These are phyloP conservation scores for Drosophila kikkawai DNA, from an alignment of 1,140 invertebrate species.

Conservation along the genomic window DNA sequence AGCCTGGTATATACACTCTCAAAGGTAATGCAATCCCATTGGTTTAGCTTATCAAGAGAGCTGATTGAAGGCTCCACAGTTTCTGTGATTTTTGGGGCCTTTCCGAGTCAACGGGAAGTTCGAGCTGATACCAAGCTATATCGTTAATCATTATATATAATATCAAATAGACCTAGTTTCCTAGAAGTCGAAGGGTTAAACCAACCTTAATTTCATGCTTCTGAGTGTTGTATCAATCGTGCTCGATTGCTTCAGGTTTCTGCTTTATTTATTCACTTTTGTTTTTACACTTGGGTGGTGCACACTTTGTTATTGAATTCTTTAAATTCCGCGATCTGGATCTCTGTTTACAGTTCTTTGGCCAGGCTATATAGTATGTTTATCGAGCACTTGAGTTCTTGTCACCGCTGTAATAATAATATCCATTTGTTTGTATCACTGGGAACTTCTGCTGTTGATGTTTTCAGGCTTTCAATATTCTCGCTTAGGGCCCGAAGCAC, in stretches of 20 bases:
- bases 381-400: conserved; percentile 66
- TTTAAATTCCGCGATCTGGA: conserved; percentile 50
- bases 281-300: conserved; percentile 20
- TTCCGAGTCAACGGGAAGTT: conserved; percentile 17
- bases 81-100: conserved; percentile 30
- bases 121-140: conserved; percentile 10
- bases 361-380: conserved; percentile 45
- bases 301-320: conserved; percentile 53
- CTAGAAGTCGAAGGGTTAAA: not conserved
- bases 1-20: conserved; percentile 1
- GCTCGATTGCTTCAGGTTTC: conserved; percentile 26
- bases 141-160: conserved; percentile 13
- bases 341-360: conserved; percentile 63
- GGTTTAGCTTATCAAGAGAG: conserved; percentile 53
- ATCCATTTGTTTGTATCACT: conserved; percentile 49
- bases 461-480: not conserved
- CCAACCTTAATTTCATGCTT: conserved; percentile 74
- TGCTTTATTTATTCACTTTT: conserved; percentile 33
- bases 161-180: conserved; percentile 9
- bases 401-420: conserved; percentile 44
- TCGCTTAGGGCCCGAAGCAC: conserved; percentile 21
- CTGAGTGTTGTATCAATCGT: conserved; percentile 67
- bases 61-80: conserved; percentile 33
- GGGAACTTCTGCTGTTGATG: conserved; percentile 20
- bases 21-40: conserved; percentile 13